These are phyloP conservation scores for Drosophila pruinosa DNA, from an alignment of 1,140 invertebrate genomes.

Conservation along the genomic window DNA sequence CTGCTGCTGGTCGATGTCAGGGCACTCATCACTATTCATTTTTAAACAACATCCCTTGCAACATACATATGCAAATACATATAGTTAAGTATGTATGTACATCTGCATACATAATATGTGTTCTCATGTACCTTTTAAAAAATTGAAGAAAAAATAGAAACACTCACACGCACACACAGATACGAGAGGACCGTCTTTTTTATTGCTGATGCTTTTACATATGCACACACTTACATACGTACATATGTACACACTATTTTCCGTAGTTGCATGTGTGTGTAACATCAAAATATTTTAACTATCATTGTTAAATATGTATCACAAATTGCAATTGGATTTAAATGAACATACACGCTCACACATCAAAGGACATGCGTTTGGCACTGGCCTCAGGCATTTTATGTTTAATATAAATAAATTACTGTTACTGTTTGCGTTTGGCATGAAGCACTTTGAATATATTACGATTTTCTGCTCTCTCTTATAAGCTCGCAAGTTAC, in stretches of 20 bases:
- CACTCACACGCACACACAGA: conserved; percentile 33
- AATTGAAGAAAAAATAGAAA: conserved; percentile 23
- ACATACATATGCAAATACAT: neutral
- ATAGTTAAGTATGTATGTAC: conserved; percentile 22
- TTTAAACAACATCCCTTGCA: conserved; percentile 42
- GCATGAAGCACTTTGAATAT: conserved; percentile 60
- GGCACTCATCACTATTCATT: conserved; percentile 30
- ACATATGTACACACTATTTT: conserved; percentile 40
- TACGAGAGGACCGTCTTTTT: neutral
- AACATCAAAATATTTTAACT: conserved; percentile 40
- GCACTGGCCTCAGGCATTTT: conserved; percentile 62
- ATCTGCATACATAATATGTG: conserved; percentile 9
- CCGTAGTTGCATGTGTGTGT: conserved; percentile 26
- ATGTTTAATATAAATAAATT: conserved; percentile 62
- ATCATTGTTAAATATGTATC: conserved; percentile 20
- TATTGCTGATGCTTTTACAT: neutral
- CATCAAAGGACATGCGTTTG: conserved; percentile 64
- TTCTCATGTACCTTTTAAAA: conserved; percentile 15
- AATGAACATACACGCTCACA: conserved; percentile 48
- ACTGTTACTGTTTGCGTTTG: conserved; percentile 37
- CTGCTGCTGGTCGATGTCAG: too few relatives aligned
- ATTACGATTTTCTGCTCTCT: conserved; percentile 63
- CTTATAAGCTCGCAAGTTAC: conserved; percentile 45
- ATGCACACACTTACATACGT: conserved; percentile 6
- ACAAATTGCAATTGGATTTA: conserved; percentile 19